These are phyloP conservation scores for Temnothorax ravouxi DNA, from an alignment of 2,888 invertebrate species.

Conservation along the genomic window DNA sequence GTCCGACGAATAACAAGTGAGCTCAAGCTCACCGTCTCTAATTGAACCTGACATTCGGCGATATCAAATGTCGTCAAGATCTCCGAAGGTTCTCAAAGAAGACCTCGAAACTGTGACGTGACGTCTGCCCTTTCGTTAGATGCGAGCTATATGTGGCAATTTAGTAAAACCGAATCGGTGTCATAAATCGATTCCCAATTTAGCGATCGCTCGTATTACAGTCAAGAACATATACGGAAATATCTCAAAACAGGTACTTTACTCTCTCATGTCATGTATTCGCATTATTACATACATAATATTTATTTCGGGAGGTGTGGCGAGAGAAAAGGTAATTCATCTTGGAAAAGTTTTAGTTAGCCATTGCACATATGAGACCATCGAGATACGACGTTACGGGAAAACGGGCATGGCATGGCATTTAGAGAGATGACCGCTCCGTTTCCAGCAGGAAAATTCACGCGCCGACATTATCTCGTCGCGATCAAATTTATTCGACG, in stretches of 20 bases:
- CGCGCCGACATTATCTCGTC: constrained; percentile 65
- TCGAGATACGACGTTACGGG: background rate
- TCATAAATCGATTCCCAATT: constrained; percentile 13
- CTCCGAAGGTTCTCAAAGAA: background rate
- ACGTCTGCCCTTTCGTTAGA: constrained; percentile 27
- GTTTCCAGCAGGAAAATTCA: constrained; percentile 62
- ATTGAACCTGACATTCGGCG: background rate
- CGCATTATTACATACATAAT: background rate
- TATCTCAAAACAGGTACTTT: constrained; percentile 18
- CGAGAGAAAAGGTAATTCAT: background rate
- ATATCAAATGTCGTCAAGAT: background rate
- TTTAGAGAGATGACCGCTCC: constrained; percentile 22
- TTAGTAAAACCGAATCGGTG: constrained; percentile 27
- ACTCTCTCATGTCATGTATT: too few relatives aligned
- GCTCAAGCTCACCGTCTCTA: background rate
- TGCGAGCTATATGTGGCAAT: constrained; percentile 17
- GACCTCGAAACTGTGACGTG: constrained; percentile 23
- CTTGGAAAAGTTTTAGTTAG: background rate
- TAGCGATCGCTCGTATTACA: constrained; percentile 9
- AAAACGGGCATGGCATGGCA: background rate
- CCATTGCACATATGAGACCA: background rate
- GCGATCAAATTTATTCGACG: constrained; percentile 73
- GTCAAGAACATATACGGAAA: background rate
- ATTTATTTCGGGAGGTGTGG: background rate
- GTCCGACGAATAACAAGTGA: constrained; percentile 6